Evolutionary conservation across 1,140 invertebrate genomes (phyloP), one percentile per base, ranked within the genome.

Genomic region (Lordiphosa collinella): DNA sequence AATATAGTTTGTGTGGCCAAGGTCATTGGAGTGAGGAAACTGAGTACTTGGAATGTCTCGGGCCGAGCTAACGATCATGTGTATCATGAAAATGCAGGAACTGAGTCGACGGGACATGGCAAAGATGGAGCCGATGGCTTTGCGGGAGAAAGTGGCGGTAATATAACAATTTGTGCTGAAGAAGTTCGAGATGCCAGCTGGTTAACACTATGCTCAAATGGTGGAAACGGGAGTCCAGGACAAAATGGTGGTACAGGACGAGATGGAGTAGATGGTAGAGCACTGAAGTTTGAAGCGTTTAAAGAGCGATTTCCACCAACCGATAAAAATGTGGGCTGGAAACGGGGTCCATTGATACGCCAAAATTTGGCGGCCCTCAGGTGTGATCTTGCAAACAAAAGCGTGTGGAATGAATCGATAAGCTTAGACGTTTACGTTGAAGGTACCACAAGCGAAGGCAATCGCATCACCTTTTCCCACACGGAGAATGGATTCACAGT

Each of bases 61-160:
- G 41, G 41, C 3, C 11, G 11, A 12, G 11, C 29, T 44, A 44
- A 12, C 8, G 11, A 7, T 4, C 41, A 44, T 12, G 22, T 13
- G 1, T 12, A 44, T 12, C 7, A 5, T 29, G 1, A 7, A 9
- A 8, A 44, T 29, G 7, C 6, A 10, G 41, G 41, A 8, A 8
- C 3, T 4, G 22, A 44, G 22, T 9, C 3, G 6, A 29, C 11
- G 8, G 41, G 41, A 44, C 18, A 13, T 29, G 41, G 41, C 11
- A 44, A 44, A 44, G 12, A 44, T 29, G 41, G 41, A n/a, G 7
- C n/a, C 29, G 41, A 44, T 44, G 41, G 41, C 1, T 29, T 44
- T 44, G 41, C 41, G 2, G 41, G 41, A 12, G 41, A 44, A 29
- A 44, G 41, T 25, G 41, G 41, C 0, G 41, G 41, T 29, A 44